Conservation (phyloP, 1,140 invertebrate species). For the Prorops nasuta region DNA sequence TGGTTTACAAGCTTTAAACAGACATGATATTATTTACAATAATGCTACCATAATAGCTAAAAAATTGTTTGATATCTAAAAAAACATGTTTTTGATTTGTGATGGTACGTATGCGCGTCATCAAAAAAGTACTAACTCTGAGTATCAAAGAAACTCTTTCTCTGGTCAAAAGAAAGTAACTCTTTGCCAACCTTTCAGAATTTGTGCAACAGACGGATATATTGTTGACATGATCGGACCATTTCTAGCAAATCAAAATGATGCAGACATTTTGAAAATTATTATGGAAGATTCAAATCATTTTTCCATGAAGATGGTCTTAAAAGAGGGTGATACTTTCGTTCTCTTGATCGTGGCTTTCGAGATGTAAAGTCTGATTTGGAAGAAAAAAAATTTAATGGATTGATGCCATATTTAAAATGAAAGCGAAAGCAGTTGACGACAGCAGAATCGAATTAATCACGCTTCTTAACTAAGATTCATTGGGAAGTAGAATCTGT, state of each 20-base stretch:
- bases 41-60: background rate
- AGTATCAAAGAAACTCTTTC: conserved; percentile 12
- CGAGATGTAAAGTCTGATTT: conserved; percentile 24
- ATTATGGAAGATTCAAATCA: conserved; percentile 7
- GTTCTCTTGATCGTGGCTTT: conserved; percentile 34
- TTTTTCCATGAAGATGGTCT: conserved; percentile 1
- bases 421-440: conserved; percentile 33
- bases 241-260: background rate
- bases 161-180: conserved; percentile 21
- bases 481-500: conserved; percentile 44
- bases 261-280: background rate
- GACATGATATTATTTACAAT: background rate
- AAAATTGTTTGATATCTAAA: background rate
- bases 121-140: conserved; percentile 11
- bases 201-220: conserved; percentile 26
- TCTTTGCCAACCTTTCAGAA: conserved; percentile 27
- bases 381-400: conserved; percentile 19
- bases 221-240: conserved; percentile 18
- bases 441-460: conserved; percentile 37
- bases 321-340: conserved; percentile 1
- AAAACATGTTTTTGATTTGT: conserved; percentile 1
- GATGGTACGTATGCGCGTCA: conserved; percentile 11
- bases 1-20: background rate
- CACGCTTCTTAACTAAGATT: conserved; percentile 39
- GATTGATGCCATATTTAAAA: conserved; percentile 38